Base-by-base conservation (phyloP, 2,888 invertebrate species). In the Drosophila testacea region DNA sequence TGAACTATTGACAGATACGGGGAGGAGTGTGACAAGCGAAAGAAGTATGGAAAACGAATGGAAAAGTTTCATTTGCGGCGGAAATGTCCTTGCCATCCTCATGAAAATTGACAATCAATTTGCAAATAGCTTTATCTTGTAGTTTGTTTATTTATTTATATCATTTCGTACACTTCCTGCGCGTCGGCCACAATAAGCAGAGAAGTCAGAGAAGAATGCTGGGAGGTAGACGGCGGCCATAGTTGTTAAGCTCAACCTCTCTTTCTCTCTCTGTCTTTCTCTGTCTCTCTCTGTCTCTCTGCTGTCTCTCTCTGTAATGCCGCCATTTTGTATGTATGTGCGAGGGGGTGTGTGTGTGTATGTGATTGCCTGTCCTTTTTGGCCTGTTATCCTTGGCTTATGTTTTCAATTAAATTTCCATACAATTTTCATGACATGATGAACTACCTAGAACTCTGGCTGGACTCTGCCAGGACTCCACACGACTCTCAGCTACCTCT, bases 341-440 rank as follows among this genome's bases (percentile, higher is more conserved):
- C 69, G 65, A 48, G 59, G 41, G 47, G 52, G 54, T 48, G 66
- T 65, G 69, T 69, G 69, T 74, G 73, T 57, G 51, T 68, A 65
- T 74, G 68, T 60, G 61, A 66, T 66, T 73, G 69, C 79, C 75
- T 88, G 81, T 83, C 87, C 82, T 79, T 79, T 79, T 86, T 72
- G 81, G 85, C 69, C 87, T 87, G 89, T 85, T 85, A 88, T 88
- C 86, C 85, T 91, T 91, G 90, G 90, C 87, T 91, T 90, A 90
- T 90, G 83, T 90, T 91, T 90, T 91, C 91, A 91, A 90, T 91
- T 90, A 90, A 91, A 90, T 88, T 89, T 91, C 89, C 90, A 91
- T 90, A 90, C 88, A 90, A 89, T 90, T 90, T 90, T 90, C 83
- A 90, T 90, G 90, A 90, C 85, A 88, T 91, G 90, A 90, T 88